Conservation (phyloP, 2,113 vertebrate genomes). For the Laterallus jamaicensis region DNA sequence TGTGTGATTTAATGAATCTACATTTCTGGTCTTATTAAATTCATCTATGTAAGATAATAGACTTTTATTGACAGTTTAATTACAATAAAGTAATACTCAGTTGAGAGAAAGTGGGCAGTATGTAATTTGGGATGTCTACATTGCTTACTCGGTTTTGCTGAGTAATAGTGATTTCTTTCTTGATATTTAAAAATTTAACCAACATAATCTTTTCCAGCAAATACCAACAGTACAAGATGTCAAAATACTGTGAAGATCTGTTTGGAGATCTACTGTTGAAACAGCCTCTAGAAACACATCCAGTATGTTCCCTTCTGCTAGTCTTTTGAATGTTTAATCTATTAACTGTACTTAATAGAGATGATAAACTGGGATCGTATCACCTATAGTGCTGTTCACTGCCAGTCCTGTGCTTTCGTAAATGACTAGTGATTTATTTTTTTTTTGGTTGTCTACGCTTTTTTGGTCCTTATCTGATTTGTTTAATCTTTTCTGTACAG, state of each 20-base stretch:
- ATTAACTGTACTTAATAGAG: slow-evolving; percentile 45
- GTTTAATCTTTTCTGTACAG: slow-evolving; percentile 39
- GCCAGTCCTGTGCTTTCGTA: not conserved
- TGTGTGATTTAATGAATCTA: not conserved
- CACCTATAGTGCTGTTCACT: slow-evolving; percentile 3
- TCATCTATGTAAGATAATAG: not conserved
- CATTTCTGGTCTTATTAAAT: not conserved
- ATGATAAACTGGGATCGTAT: slow-evolving; percentile 14
- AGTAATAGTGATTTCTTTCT: slow-evolving; percentile 9
- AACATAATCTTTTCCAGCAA: slow-evolving; percentile 83
- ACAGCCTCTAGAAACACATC: slow-evolving; percentile 88
- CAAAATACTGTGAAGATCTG: slow-evolving; percentile 97
- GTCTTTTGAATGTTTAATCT: not conserved
- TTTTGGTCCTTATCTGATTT: not conserved
- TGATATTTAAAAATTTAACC: slow-evolving; percentile 33
- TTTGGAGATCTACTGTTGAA: slow-evolving; percentile 96
- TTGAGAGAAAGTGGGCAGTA: not conserved
- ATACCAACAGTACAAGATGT: slow-evolving; percentile 99
- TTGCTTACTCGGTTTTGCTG: slow-evolving; percentile 20
- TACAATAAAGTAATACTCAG: not conserved
- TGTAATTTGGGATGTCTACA: not conserved
- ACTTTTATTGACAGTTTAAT: slow-evolving; percentile 14
- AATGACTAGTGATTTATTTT: not conserved
- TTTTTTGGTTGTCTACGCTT: not conserved
- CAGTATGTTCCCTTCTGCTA: slow-evolving; percentile 76